These are phyloP conservation scores for Anas flavirostris DNA, from an alignment of 2,797 vertebrate genomes.

Conservation along the genomic window DNA sequence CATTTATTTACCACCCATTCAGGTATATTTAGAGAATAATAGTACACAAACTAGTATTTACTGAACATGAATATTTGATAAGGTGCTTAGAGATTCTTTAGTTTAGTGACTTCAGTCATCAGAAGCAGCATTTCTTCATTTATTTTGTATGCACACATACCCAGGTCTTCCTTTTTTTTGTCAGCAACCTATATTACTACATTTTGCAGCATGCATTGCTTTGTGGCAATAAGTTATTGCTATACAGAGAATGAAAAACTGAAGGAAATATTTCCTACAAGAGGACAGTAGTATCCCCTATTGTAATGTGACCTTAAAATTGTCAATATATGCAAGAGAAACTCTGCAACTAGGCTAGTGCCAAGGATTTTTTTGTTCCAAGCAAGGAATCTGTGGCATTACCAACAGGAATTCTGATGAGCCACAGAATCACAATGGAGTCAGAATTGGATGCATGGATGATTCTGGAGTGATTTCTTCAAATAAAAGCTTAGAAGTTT, in stretches of 20 bases:
- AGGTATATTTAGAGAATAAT: background rate
- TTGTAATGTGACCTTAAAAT: background rate
- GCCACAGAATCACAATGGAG: background rate
- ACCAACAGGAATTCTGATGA: background rate
- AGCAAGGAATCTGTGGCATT: background rate
- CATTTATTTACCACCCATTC: background rate
- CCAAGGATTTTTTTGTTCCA: background rate
- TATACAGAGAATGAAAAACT: background rate
- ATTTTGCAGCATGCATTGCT: background rate
- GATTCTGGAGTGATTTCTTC: background rate
- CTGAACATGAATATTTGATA: slow-evolving; percentile 37
- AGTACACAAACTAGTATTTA: slow-evolving; percentile 3
- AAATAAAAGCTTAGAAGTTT: background rate
- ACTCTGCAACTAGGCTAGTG: background rate
- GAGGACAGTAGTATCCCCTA: background rate
- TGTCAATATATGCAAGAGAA: background rate
- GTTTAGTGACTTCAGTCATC: background rate
- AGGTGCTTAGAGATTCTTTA: background rate
- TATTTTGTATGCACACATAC: background rate
- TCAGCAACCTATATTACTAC: background rate
- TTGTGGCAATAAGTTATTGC: background rate
- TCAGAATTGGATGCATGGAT: background rate
- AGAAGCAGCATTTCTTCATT: background rate
- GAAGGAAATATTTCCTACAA: background rate
- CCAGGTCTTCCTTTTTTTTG: background rate